A percentile compares a stretch with the other conserved stretches of the same genome.
These are phyloP conservation scores for Phymanthus crucifer DNA, from an alignment of 92 coral and sea anemone species.

Conservation along the genomic window DNA sequence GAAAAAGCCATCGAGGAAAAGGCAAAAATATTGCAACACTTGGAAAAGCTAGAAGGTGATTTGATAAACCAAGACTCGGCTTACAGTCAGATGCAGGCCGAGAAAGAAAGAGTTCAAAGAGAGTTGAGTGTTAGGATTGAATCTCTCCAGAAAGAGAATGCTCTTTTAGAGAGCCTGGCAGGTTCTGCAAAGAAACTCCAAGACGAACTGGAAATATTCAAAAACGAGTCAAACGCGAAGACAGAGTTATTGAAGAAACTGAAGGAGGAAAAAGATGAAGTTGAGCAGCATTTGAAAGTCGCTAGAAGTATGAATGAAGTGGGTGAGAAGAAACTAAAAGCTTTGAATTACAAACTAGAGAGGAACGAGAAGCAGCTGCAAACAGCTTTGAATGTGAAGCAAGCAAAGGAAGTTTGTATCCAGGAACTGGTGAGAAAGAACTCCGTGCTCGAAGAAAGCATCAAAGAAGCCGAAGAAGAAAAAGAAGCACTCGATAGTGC, in stretches of 20 bases:
- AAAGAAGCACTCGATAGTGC: conserved; percentile 73
- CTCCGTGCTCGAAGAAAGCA: conserved; percentile 38
- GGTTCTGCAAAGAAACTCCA: conserved; percentile 53
- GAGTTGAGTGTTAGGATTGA: conserved; percentile 52
- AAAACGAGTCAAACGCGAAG: conserved; percentile 52
- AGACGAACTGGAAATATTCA: conserved; percentile 54
- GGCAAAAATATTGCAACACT: conserved; percentile 65
- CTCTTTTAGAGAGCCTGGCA: conserved; percentile 37
- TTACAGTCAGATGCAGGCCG: conserved; percentile 56
- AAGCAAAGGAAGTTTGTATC: conserved; percentile 32
- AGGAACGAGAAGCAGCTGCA: conserved; percentile 48
- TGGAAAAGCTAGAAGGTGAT: conserved; percentile 72
- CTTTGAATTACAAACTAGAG: conserved; percentile 37
- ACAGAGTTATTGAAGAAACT: conserved; percentile 36
- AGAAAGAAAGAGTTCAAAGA: conserved; percentile 54
- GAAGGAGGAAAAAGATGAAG: conserved; percentile 54
- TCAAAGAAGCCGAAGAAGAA: conserved; percentile 66
- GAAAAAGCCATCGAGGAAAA: conserved; percentile 83
- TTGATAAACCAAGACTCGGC: conserved; percentile 58
- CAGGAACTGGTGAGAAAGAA: conserved; percentile 63
- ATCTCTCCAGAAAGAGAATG: conserved; percentile 58
- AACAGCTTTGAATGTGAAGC: conserved; percentile 31
- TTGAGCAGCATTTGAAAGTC: conserved; percentile 51
- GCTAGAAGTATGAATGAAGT: conserved; percentile 53
- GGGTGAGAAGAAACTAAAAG: conserved; percentile 40